phyloP scores from a whole-genome alignment of 2,888 invertebrate genomes.

The Melanotus villosus region DNA sequence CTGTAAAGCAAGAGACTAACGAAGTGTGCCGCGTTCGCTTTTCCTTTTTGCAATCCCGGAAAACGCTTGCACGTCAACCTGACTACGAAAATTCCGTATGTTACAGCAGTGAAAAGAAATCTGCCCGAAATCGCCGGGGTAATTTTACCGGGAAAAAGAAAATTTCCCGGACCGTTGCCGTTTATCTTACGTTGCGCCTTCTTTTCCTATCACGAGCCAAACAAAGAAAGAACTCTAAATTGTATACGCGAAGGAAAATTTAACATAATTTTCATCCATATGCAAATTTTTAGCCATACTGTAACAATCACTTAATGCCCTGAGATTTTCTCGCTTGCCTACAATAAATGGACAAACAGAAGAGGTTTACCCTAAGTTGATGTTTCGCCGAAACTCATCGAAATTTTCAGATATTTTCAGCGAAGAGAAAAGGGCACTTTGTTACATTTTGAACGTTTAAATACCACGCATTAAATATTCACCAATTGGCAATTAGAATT shows the following conservation, averaged over 20 bases:
- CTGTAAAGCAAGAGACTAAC: constrained; percentile 4
- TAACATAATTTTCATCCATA: constrained; percentile 44
- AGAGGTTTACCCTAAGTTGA: not conserved
- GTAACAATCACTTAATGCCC: constrained; percentile 48
- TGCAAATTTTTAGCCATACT: constrained; percentile 50
- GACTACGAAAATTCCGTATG: not conserved
- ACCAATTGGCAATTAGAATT: too few relatives aligned
- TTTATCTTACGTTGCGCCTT: not conserved
- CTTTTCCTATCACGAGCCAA: not conserved
- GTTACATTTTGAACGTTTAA: too few relatives aligned
- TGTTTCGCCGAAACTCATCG: not conserved
- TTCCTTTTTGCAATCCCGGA: not conserved
- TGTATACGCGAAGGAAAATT: constrained; percentile 10
- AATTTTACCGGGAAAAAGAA: not conserved
- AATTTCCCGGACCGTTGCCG: not conserved
- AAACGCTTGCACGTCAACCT: too few relatives aligned
- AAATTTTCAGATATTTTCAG: too few relatives aligned
- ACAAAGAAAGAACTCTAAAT: not conserved
- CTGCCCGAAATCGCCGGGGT: not conserved
- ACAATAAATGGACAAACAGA: constrained; percentile 5
- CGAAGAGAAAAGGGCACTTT: too few relatives aligned
- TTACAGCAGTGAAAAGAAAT: not conserved
- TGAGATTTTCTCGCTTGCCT: constrained; percentile 36
- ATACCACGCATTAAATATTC: too few relatives aligned
- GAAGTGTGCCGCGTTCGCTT: not conserved